A percentile compares a stretch with the other conserved stretches of the same genome.
Conservation (phyloP, 2,113 vertebrate genomes). For the Phaetusa simplex region DNA sequence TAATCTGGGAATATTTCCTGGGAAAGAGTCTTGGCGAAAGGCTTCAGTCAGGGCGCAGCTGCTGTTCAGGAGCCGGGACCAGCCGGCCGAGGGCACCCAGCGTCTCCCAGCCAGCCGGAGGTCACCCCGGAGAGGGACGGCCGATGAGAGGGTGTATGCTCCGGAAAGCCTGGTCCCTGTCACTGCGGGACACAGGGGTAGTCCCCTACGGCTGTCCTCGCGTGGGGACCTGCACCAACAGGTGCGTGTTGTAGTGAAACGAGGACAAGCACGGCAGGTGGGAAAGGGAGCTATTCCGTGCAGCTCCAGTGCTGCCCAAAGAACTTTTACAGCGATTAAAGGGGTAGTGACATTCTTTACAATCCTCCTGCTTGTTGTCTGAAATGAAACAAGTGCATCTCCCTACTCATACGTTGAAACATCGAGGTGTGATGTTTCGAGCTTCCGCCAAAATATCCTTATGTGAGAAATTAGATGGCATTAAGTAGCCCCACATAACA, state of each 20-base stretch:
- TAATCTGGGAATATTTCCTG: not conserved
- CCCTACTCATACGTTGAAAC: accelerated
- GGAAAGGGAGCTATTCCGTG: accelerated
- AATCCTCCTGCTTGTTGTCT: not conserved
- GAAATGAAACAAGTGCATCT: not conserved
- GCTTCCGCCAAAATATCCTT: not conserved
- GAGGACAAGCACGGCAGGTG: accelerated
- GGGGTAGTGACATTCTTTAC: not conserved
- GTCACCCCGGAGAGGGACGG: not conserved
- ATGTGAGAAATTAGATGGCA: not conserved
- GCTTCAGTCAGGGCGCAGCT: not conserved
- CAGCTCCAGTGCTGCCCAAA: not conserved
- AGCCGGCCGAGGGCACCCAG: accelerated
- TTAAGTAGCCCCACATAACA: not conserved
- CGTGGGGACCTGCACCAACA: accelerated
- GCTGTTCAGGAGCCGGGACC: not conserved
- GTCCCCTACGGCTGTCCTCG: not conserved
- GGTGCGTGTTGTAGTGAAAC: accelerated
- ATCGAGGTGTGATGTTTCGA: not conserved
- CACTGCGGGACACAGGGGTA: accelerated
- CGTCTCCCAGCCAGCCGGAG: not conserved
- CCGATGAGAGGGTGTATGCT: accelerated
- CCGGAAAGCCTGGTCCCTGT: accelerated
- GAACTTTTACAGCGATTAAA: not conserved
- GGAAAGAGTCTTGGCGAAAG: not conserved